Base-by-base conservation (phyloP, 2,888 invertebrate genomes). In the Sericinus montela region DNA sequence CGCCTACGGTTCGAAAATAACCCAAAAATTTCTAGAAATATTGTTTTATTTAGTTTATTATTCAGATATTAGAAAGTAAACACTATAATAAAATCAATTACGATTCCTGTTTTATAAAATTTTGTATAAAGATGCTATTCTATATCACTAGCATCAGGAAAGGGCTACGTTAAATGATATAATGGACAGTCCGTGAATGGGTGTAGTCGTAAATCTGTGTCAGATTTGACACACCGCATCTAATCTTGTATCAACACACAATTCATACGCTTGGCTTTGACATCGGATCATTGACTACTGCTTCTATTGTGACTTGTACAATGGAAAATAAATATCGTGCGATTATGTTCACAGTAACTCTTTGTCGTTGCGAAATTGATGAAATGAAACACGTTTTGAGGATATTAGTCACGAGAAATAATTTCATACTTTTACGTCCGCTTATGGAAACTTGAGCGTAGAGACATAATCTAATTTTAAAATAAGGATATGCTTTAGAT, bases 171-270 rank as follows among this genome's bases (percentile, higher is more conserved):
- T 11, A 10, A 55, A 53, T 51, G 38, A 53, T 44, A 52, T 56
- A 61, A 58, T 52, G 43, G 51, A 53, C 53, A 13, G 38, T 14
- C 47, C 40, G 52, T 51, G 55, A 53, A 56, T 54, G 52, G 47
- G 51, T 53, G 55, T 39, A 51, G 53, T 55, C 53, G 56, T 64
- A 65, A 62, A 63, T 65, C 64, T 58, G 52, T 53, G 56, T 61
- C 60, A 58, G 53, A 50, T 59, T 56, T 56, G 61, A 62, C 57
- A 55, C 48, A 49, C 60, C 63, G 51, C 59, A 52, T 62, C 65
- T 63, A 65, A 65, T 67, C 65, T 61, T 51, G 54, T 57, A 64
- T 65, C 66, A 65, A 63, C 60, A 59, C 56, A 55, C 56, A 51
- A 51, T 49, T 54, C 55, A 56, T 58, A 55, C 39, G 41, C 35